Percentiles rank a stretch among this genome's conserved stretches.
phyloP scores from a whole-genome alignment of 2,888 invertebrate genomes.

The Agyllia agylla region DNA sequence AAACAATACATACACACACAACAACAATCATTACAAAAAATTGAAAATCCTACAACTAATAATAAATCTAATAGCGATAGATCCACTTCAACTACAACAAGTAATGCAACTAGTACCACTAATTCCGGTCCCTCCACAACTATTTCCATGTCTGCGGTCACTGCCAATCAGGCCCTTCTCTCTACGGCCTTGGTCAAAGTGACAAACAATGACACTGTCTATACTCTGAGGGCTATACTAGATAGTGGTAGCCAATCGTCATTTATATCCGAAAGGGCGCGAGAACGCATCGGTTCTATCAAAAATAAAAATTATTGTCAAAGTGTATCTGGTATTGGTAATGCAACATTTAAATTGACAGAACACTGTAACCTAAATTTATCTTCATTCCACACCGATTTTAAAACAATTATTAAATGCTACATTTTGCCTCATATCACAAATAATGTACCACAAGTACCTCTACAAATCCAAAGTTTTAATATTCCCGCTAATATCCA shows the following conservation, averaged over 20 bases:
- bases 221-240: constrained; percentile 16
- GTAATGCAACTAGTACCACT: not conserved
- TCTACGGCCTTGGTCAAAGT: constrained; percentile 45
- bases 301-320: not conserved
- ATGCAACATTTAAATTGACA: constrained; percentile 12
- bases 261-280: constrained; percentile 25
- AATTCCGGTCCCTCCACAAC: not conserved
- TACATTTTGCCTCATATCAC: constrained; percentile 54
- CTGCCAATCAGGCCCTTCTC: constrained; percentile 21
- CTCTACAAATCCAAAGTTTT: constrained; percentile 20
- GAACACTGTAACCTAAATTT: constrained; percentile 27
- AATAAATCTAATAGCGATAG: not conserved
- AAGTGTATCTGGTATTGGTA: constrained; percentile 38
- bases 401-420: constrained; percentile 25
- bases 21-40: not conserved
- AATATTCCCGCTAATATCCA: constrained; percentile 35
- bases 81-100: not conserved
- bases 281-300: not conserved
- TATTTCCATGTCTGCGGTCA: constrained; percentile 23
- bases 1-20: not conserved
- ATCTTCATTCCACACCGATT: constrained; percentile 11
- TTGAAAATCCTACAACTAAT: not conserved
- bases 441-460: constrained; percentile 39
- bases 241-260: not conserved
- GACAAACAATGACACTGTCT: constrained; percentile 21